Evolutionary conservation across 2,797 vertebrate genomes (phyloP), one percentile per base, ranked within the genome.

Genomic region (Gallinago nigripennis): DNA sequence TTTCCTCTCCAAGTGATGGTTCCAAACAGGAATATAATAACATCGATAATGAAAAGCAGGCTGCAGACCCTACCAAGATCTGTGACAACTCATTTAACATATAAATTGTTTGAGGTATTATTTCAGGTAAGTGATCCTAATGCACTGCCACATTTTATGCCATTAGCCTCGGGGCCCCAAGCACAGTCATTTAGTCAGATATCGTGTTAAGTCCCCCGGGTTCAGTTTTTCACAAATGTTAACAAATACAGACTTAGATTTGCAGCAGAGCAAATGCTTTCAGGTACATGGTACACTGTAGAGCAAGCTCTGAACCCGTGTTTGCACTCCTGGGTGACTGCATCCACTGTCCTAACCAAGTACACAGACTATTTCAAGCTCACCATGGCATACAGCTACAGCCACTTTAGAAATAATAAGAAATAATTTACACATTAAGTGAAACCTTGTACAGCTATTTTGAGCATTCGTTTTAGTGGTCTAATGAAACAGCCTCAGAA

Each of bases 101-200:
- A 20, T 4, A 39, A 81, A 72, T 39, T 65, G 45, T 85, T 71
- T 51, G 54, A 88, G 56, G 33, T 56, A 35, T 57, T 82, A 86
- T 66, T 91, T 66, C 94, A 94, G 89, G 58, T 84, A 78, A 88
- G 50, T 12, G 25, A 83, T 65, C 53, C 76, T 75, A 86, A 79
- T 31, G 65, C 6, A 7, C 31, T 75, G 58, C 15, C 58, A 57
- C 53, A 21, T 87, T 92, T 88, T 58, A 58, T 41, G 72, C 69
- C 58, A n/a, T n/a, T 76, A 60, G 70, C 87, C 77, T 73, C 68
- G 37, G 71, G 83, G 70, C 23, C 66, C 68, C 79, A 37, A 8
- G 35, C 61, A 51, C 7, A 19, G 56, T 12, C 46, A 75, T 70
- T 92, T 60, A 63, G 28, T 33, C 51, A 37, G 76, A 39, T 33